phyloP scores from a whole-genome alignment of 2,888 invertebrate species.

The Gibbula magus region DNA sequence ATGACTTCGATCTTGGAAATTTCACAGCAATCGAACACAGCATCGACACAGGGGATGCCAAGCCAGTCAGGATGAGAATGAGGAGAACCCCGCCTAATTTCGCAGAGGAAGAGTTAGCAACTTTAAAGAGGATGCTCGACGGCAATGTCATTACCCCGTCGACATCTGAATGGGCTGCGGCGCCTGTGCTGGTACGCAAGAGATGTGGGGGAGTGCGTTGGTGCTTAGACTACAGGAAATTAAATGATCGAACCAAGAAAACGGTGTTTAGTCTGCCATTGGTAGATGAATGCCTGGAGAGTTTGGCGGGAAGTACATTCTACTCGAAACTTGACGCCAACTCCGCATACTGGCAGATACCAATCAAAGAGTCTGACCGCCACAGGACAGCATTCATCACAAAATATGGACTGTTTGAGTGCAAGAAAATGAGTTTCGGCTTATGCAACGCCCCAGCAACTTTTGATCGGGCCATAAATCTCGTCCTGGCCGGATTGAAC shows the following conservation, averaged over 20 bases:
- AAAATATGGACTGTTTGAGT: too few species aligned
- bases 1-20: background rate
- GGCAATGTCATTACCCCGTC: background rate
- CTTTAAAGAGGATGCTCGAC: too few species aligned
- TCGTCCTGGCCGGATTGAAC: background rate
- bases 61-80: too few species aligned
- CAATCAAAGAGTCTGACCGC: slow-evolving; percentile 6
- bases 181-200: background rate
- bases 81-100: background rate
- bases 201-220: background rate
- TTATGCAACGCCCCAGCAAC: slow-evolving; percentile 26
- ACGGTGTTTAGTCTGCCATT: too few species aligned
- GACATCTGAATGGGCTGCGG: background rate
- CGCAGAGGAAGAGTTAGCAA: too few species aligned
- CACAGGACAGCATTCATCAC: too few species aligned
- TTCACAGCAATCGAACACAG: background rate
- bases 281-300: too few species aligned
- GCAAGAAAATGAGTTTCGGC: too few species aligned
- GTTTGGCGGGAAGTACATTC: background rate
- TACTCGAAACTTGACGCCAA: slow-evolving; percentile 37
- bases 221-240: background rate
- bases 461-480: slow-evolving; percentile 15
- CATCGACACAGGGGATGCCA: background rate
- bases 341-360: slow-evolving; percentile 30
- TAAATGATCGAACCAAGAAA: too few species aligned